Conservation (phyloP, 2,888 invertebrate genomes). For the Lasius fuliginosus region DNA sequence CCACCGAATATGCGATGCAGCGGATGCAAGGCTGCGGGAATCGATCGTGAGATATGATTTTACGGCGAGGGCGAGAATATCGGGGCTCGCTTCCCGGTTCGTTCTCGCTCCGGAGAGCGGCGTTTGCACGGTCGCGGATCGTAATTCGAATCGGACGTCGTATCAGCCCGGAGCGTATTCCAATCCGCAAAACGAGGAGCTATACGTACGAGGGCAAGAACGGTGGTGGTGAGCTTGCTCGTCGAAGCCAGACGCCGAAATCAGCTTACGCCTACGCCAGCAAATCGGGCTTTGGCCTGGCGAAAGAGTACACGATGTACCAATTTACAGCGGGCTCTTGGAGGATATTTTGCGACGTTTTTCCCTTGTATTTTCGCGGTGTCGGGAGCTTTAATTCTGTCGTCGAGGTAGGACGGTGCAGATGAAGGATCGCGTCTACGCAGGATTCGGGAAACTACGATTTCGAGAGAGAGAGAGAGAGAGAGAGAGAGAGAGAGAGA, state of each 20-base stretch:
- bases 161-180: constrained; percentile 61
- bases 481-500: too few species aligned
- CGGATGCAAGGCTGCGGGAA: constrained; percentile 46
- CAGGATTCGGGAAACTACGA: neutral
- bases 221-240: constrained; percentile 18
- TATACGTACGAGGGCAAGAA: constrained; percentile 54
- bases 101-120: neutral
- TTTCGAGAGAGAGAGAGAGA: neutral
- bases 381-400: constrained; percentile 32
- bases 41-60: constrained; percentile 59
- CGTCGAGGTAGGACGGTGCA: neutral
- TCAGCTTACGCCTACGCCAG: constrained; percentile 73
- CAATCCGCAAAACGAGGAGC: constrained; percentile 64
- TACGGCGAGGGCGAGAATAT: constrained; percentile 54
- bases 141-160: constrained; percentile 68
- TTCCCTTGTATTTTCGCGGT: constrained; percentile 26
- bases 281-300: constrained; percentile 70
- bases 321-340: constrained; percentile 59
- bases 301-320: constrained; percentile 53
- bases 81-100: constrained; percentile 22
- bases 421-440: neutral
- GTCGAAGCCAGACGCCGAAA: constrained; percentile 58
- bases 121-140: constrained; percentile 57
- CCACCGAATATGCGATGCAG: constrained; percentile 41
- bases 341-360: constrained; percentile 34